Conservation (phyloP, 2,797 vertebrate species). For the Ptychobarbus kaznakovi region DNA sequence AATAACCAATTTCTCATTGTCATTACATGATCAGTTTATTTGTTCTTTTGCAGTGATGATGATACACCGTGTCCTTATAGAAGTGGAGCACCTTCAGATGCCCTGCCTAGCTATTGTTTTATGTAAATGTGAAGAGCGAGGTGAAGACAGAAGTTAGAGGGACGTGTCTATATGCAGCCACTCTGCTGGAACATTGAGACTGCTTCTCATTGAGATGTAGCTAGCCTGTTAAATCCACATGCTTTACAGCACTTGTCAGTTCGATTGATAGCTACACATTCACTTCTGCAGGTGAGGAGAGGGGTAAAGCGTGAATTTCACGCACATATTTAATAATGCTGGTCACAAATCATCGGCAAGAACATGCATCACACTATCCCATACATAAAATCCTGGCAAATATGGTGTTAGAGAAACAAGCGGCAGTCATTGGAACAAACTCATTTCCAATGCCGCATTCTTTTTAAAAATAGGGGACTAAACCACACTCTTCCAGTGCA, state of each 20-base stretch:
- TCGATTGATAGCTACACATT: conserved; percentile 57
- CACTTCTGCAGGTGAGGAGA: conserved; percentile 54
- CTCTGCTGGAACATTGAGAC: conserved; percentile 47
- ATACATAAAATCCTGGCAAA: conserved; percentile 39
- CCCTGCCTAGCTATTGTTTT: conserved; percentile 44
- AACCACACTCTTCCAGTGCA: conserved; percentile 40
- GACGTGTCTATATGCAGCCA: conserved; percentile 36
- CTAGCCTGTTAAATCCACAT: conserved; percentile 59
- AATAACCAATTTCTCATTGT: neutral
- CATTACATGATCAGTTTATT: neutral
- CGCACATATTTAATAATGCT: conserved; percentile 59
- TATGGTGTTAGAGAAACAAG: conserved; percentile 31
- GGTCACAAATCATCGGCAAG: conserved; percentile 55
- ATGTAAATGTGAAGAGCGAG: conserved; percentile 41
- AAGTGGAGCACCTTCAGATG: conserved; percentile 54
- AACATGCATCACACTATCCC: conserved; percentile 40
- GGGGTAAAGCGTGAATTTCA: conserved; percentile 53
- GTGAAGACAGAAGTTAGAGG: conserved; percentile 3
- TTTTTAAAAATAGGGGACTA: conserved; percentile 39
- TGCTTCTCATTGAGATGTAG: conserved; percentile 54
- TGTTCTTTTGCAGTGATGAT: conserved; percentile 27
- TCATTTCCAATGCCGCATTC: conserved; percentile 42
- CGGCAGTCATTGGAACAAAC: conserved; percentile 53
- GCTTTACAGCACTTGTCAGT: conserved; percentile 63
- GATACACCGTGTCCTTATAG: conserved; percentile 7